Percentiles rank a stretch among this genome's conserved stretches.
phyloP scores from a whole-genome alignment of 2,797 vertebrate genomes.

The Xiphophorus birchmanni region DNA sequence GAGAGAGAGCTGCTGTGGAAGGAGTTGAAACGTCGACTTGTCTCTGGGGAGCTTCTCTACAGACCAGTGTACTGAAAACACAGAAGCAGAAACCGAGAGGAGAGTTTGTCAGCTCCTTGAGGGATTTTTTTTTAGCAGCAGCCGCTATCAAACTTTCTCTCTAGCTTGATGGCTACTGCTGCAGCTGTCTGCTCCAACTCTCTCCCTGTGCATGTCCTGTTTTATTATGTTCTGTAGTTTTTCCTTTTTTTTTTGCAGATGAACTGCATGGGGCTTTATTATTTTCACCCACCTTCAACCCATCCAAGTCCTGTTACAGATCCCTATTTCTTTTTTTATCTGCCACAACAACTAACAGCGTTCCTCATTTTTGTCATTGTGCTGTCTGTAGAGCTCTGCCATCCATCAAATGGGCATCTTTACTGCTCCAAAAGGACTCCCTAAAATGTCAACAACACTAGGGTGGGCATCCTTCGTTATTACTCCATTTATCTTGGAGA shows the following conservation, averaged over 20 bases:
- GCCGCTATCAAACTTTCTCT: slow-evolving; percentile 5
- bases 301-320: slow-evolving; percentile 5
- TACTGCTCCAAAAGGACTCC: slow-evolving; percentile 75
- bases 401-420: slow-evolving; percentile 78
- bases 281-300: slow-evolving; percentile 22
- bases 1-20: slow-evolving; percentile 88
- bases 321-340: slow-evolving; percentile 22
- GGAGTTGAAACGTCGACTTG: slow-evolving; percentile 85
- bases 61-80: slow-evolving; percentile 64
- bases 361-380: slow-evolving; percentile 52
- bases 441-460: slow-evolving; percentile 75
- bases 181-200: slow-evolving; percentile 38
- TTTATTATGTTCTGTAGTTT: slow-evolving; percentile 28
- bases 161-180: slow-evolving; percentile 40
- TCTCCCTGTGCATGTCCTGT: slow-evolving; percentile 20
- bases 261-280: slow-evolving; percentile 25
- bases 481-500: slow-evolving; percentile 65
- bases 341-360: slow-evolving; percentile 40
- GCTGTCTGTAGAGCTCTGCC: slow-evolving; percentile 40
- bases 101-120: slow-evolving; percentile 28
- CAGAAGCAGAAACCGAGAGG: slow-evolving; percentile 32
- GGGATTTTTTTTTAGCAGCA: slow-evolving; percentile 1
- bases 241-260: slow-evolving; percentile 21
- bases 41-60: slow-evolving; percentile 79
- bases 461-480: slow-evolving; percentile 65